These are phyloP conservation scores for Mus spicilegus DNA, from an alignment of 2,113 vertebrate genomes.

Conservation along the genomic window DNA sequence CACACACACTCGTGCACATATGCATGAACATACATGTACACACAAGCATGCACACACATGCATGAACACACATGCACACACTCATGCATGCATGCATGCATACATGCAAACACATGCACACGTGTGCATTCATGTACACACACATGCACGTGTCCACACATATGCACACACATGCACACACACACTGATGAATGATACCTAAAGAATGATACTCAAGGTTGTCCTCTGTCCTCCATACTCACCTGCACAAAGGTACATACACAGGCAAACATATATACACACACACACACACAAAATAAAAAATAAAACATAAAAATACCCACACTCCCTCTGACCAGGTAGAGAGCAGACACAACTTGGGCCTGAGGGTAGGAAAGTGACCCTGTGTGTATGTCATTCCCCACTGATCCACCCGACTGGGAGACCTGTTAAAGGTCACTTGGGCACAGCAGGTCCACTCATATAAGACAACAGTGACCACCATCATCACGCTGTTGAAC, in stretches of 20 bases:
- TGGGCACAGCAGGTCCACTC: background rate
- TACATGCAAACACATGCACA: background rate
- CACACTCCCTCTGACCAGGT: background rate
- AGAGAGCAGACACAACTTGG: background rate
- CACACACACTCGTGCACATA: background rate
- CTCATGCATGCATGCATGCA: background rate
- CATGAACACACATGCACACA: background rate
- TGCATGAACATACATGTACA: background rate
- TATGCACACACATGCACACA: background rate
- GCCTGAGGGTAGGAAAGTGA: fast-evolving
- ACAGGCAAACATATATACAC: background rate
- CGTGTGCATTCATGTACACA: background rate
- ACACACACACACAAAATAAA: too few species aligned
- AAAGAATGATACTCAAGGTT: background rate
- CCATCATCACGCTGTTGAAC: background rate
- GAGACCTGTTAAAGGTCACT: background rate
- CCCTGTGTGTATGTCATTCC: background rate
- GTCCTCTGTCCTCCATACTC: background rate
- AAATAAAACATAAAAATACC: background rate
- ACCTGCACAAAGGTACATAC: background rate
- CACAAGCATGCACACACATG: background rate
- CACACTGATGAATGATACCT: background rate
- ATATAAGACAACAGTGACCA: background rate
- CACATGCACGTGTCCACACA: background rate
- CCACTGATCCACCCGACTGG: background rate